phyloP scores from a whole-genome alignment of 2,113 vertebrate genomes.

The Archocentrus centrarchus region DNA sequence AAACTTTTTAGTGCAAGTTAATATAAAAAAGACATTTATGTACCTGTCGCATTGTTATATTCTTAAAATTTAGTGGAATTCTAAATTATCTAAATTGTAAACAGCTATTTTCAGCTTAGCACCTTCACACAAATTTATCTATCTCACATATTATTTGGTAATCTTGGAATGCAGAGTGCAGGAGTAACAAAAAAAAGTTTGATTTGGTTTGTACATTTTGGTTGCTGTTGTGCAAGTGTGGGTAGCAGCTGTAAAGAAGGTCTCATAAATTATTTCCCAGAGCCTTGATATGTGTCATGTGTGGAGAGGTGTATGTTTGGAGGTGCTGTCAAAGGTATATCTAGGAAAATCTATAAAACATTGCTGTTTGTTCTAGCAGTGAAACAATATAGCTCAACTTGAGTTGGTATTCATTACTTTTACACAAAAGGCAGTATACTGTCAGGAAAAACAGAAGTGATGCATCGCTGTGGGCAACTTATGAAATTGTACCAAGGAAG shows the following conservation, averaged over 20 bases:
- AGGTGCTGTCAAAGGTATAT: not conserved
- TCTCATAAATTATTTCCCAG: constrained; percentile 6
- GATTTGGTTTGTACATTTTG: not conserved
- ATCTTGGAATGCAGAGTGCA: not conserved
- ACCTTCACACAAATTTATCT: not conserved
- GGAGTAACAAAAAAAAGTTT: not conserved
- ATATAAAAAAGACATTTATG: not conserved
- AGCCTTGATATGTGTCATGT: not conserved
- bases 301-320: not conserved
- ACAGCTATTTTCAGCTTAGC: not conserved
- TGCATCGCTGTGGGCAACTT: not conserved
- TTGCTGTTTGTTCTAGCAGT: not conserved
- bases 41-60: not conserved
- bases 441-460: not conserved
- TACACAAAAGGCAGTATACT: not conserved
- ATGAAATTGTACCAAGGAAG: not conserved
- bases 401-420: not conserved
- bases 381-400: not conserved
- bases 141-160: not conserved
- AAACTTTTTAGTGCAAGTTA: not conserved
- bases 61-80: not conserved
- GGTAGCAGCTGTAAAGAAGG: not conserved
- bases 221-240: not conserved
- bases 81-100: not conserved
- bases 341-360: constrained; percentile 4